Conservation (phyloP, 2,113 vertebrate genomes). For the Prunella fulvescens region DNA sequence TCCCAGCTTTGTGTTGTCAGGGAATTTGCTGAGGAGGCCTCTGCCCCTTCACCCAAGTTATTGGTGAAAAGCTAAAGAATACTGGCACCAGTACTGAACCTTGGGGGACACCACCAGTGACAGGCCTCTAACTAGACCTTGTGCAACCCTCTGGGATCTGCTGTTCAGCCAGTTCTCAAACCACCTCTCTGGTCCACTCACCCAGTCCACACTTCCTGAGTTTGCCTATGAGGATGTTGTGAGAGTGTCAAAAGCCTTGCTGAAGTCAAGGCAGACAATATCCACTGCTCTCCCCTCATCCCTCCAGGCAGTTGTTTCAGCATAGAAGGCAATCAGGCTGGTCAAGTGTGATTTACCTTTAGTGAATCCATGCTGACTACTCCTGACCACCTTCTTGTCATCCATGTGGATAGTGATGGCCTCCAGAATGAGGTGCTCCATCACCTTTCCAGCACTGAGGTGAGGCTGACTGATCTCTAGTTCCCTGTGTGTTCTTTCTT, state of each 20-base stretch:
- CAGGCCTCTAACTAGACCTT: neutral
- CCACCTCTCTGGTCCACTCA: neutral
- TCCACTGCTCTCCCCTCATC: neutral
- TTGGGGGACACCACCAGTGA: neutral
- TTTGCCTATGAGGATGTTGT: neutral
- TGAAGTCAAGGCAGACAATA: too few species aligned
- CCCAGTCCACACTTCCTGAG: neutral
- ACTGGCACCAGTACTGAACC: rapidly evolving
- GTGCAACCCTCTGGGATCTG: neutral
- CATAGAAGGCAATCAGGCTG: neutral
- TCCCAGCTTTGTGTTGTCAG: neutral
- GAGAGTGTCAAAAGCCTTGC: neutral
- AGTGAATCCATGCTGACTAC: neutral
- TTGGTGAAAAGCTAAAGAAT: neutral
- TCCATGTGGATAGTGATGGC: neutral
- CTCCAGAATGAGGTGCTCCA: neutral
- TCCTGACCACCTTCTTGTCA: neutral
- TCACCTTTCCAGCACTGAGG: neutral
- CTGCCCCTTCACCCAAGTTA: neutral
- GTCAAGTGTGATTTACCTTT: neutral
- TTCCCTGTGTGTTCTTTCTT: neutral
- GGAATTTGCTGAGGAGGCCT: neutral
- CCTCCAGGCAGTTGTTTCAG: neutral
- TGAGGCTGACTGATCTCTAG: neutral
- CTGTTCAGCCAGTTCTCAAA: neutral